Percentiles rank a stretch among this genome's conserved stretches.
Evolutionary conservation across 2,888 invertebrate species (phyloP).

Genomic region (Trissonchulus sp.): DNA sequence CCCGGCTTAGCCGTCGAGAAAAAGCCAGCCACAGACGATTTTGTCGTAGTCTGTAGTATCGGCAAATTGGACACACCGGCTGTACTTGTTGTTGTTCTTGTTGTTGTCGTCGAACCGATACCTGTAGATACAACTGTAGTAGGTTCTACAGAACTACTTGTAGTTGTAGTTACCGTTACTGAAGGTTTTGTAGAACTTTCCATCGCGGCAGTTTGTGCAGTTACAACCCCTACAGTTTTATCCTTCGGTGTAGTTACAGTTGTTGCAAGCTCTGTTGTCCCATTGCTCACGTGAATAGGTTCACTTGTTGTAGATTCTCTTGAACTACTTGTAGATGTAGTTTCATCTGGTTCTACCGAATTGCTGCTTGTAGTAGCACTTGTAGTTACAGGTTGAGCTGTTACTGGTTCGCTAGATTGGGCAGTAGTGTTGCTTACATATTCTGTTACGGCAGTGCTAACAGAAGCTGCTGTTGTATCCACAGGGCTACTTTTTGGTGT

Average conservation of each 20-base stretch:
- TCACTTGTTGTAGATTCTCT: background rate
- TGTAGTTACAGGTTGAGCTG: no score
- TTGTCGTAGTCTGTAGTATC: background rate
- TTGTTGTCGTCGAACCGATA: conserved; percentile 5
- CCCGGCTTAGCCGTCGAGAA: background rate
- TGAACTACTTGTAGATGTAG: background rate
- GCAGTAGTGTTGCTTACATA: no score
- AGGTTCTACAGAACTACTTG: background rate
- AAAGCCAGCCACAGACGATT: background rate
- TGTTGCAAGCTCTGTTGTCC: no score
- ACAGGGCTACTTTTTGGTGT: no score
- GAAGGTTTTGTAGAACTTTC: background rate
- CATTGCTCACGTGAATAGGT: no score
- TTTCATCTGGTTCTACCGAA: conserved; percentile 8
- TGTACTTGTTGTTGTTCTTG: background rate
- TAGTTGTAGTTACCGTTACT: background rate
- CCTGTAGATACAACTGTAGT: background rate
- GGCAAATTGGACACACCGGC: background rate
- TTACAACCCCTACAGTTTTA: background rate
- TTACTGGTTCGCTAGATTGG: background rate
- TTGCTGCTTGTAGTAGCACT: no score
- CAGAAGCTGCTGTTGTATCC: no score
- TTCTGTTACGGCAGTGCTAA: no score
- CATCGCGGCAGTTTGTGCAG: background rate
- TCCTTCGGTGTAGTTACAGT: no score